Conservation (phyloP, 1,140 invertebrate genomes). For the Cardiocondyla obscurior region DNA sequence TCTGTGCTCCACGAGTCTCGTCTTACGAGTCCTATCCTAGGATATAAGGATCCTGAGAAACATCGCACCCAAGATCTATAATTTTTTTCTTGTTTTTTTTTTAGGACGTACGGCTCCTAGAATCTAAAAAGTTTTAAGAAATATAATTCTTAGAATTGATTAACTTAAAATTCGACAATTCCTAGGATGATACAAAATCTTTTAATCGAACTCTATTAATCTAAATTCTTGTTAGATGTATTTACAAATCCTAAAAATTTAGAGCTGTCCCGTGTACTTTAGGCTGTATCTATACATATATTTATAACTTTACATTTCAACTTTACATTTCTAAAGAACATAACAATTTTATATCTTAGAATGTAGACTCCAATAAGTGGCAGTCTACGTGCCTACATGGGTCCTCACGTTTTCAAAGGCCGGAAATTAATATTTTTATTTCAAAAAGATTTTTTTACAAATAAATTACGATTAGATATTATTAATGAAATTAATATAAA, state of each 20-base stretch:
- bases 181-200: neutral
- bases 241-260: conserved; percentile 16
- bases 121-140: conserved; percentile 20
- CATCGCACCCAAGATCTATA: conserved; percentile 35
- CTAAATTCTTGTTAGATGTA: neutral
- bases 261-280: neutral
- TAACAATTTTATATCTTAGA: neutral
- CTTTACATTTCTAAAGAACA: neutral
- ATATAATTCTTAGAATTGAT: neutral
- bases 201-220: conserved; percentile 15
- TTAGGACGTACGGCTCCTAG: conserved; percentile 49
- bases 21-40: neutral
- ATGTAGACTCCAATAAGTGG: neutral
- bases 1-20: neutral
- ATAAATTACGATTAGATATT: neutral
- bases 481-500: neutral
- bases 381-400: neutral
- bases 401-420: neutral
- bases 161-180: neutral
- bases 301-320: neutral
- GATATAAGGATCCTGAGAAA: conserved; percentile 45
- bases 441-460: neutral
- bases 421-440: neutral
- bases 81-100: no score
- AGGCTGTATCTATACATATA: conserved; percentile 32